Base-by-base conservation (phyloP, 2,888 invertebrate species). In the Xylophagus ater region DNA sequence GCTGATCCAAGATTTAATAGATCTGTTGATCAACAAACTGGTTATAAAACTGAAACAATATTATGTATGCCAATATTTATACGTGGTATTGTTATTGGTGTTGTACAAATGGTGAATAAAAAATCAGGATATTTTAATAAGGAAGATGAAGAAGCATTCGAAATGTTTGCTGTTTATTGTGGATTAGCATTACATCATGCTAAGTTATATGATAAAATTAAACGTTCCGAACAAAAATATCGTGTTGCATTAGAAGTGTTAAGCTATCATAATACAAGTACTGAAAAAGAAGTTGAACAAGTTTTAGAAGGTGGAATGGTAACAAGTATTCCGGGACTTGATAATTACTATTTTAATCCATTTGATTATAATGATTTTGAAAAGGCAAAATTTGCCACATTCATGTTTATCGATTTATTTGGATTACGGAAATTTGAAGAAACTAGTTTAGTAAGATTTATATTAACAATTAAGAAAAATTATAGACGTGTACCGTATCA, bases 41-140 rank as follows among this genome's bases (percentile, higher is more conserved):
- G 77, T 1, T 78, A 78, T 50, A 72, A 69, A 49, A 87, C 86
- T 0, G 70, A 74, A 47, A 78, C 77, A 18, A 85, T 88, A 28
- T 70, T 88, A 1, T 87, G 87, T 59, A 87, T 88, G 87, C 89
- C 88, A 1, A 81, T 89, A 28, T 84, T 80, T 60, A 84, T 83
- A 13, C 68, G 83, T 41, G 78, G 80, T 23, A 72, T 70, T 44
- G 75, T 86, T 7, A 87, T 88, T 43, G 87, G 85, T 2, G 87
- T 88, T 1, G 85, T 88, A 1, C 87, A 89, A 65, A 88, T 88
- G 87, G 84, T 88, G 0, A 78, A 78, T 50, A 78, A 78, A 54
- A 66, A 70, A 13, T 62, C 65, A n/a, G 72, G 70, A 1, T 58
- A 46, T 57, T 83, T 74, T 62, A 68, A 68, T 4, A 67, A 62